phyloP scores from a whole-genome alignment of 2,797 vertebrate genomes.

The Lutra lutra region DNA sequence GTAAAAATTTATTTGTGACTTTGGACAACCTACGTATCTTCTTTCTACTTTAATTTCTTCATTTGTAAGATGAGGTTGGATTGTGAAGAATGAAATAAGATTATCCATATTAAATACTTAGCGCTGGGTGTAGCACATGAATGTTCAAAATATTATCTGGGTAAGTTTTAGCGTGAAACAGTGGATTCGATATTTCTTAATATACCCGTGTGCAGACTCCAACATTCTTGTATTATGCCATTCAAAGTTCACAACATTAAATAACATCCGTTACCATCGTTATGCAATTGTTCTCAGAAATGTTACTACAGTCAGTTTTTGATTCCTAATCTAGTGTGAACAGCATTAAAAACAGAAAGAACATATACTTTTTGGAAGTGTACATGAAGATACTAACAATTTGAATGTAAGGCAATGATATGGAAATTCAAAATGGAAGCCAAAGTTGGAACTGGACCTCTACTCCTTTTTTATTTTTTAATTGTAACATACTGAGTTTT shows the following conservation, averaged over 20 bases:
- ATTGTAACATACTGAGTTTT: background rate
- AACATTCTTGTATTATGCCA: accelerated
- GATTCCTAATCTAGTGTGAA: background rate
- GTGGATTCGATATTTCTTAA: too few species aligned
- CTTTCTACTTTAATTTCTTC: background rate
- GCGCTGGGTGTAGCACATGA: background rate
- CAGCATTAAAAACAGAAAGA: background rate
- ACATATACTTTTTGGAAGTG: too few species aligned
- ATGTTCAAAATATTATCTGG: background rate
- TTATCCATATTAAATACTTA: background rate
- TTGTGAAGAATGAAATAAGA: background rate
- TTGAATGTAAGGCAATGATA: background rate
- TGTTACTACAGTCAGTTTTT: background rate
- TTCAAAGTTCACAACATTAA: background rate
- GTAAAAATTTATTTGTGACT: too few species aligned
- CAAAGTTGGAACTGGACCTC: background rate
- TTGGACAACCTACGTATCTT: background rate
- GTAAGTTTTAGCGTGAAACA: accelerated
- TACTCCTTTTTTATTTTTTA: background rate
- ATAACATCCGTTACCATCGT: background rate
- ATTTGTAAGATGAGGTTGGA: background rate
- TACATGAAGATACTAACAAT: background rate
- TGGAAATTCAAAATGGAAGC: background rate
- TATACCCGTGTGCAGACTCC: background rate
- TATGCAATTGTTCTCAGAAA: background rate